phyloP scores from a whole-genome alignment of 2,797 vertebrate genomes.

The Brachyrhaphis roseni region DNA sequence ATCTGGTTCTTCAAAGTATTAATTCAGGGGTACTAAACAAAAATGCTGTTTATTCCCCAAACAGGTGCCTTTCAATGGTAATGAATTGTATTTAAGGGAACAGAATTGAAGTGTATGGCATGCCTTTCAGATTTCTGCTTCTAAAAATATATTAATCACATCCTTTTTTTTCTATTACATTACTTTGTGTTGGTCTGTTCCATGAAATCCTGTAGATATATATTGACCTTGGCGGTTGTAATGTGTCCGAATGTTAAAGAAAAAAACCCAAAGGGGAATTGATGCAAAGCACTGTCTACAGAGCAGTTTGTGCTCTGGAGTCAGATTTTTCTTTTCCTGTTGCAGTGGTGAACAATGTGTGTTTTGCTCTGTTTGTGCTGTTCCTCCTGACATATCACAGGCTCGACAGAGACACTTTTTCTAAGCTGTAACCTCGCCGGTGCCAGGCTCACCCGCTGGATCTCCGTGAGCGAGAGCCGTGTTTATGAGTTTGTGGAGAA shows the following conservation, averaged over 20 bases:
- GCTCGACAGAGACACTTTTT: constrained; percentile 59
- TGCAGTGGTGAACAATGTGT: constrained; percentile 67
- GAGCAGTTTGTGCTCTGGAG: constrained; percentile 52
- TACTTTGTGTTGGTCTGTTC: background rate
- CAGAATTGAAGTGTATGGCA: background rate
- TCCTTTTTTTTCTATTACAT: background rate
- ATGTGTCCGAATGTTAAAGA: background rate
- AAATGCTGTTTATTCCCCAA: background rate
- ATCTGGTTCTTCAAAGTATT: background rate
- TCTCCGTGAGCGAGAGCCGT: constrained; percentile 32
- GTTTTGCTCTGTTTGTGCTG: constrained; percentile 44
- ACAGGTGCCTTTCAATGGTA: background rate
- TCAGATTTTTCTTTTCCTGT: constrained; percentile 49
- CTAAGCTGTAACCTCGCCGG: constrained; percentile 59
- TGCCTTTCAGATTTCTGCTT: background rate
- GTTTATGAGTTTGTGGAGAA: constrained; percentile 26
- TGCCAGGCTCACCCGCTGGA: constrained; percentile 58
- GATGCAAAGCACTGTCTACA: constrained; percentile 24
- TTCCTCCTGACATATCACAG: constrained; percentile 72
- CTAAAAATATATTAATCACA: background rate
- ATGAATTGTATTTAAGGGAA: background rate
- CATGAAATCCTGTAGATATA: background rate
- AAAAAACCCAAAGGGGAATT: background rate
- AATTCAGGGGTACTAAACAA: background rate
- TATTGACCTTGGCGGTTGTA: background rate